phyloP scores from a whole-genome alignment of 2,797 vertebrate genomes.

The Muscicapa striata region DNA sequence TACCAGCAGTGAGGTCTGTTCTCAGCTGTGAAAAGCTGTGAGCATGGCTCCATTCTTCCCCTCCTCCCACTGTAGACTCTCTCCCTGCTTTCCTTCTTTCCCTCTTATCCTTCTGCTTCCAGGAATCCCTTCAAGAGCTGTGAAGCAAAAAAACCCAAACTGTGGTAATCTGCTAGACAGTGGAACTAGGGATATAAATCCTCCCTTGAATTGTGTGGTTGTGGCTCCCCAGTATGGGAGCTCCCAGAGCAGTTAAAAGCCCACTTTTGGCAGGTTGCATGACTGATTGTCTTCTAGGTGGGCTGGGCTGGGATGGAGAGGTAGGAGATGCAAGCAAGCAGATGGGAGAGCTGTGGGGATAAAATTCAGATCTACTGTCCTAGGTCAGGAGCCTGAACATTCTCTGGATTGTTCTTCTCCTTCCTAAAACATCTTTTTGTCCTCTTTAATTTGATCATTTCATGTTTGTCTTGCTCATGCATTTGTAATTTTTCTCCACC shows the following conservation, averaged over 20 bases:
- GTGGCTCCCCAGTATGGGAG: neutral
- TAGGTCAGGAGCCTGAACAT: neutral
- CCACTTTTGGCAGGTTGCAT: neutral
- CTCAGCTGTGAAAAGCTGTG: conserved; percentile 73
- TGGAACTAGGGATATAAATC: neutral
- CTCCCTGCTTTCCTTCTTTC: neutral
- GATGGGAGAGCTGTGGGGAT: neutral
- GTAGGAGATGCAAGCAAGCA: neutral
- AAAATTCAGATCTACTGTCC: neutral
- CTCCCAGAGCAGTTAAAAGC: neutral
- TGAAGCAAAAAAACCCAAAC: conserved; percentile 46
- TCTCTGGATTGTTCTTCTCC: neutral
- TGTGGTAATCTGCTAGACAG: conserved; percentile 1
- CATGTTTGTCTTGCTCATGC: neutral
- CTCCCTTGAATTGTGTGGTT: neutral
- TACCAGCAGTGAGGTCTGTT: conserved; percentile 76
- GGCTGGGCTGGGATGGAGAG: neutral
- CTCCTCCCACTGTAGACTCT: neutral
- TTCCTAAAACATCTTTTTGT: neutral
- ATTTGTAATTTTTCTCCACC: neutral
- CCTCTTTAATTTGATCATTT: neutral
- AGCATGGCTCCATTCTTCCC: conserved; percentile 63
- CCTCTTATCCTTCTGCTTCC: conserved; percentile 47
- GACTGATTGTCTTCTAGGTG: fast-evolving
- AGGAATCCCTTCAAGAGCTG: conserved; percentile 55